Base-by-base conservation (phyloP, 2,888 invertebrate species). In the Panzeria rudis region DNA sequence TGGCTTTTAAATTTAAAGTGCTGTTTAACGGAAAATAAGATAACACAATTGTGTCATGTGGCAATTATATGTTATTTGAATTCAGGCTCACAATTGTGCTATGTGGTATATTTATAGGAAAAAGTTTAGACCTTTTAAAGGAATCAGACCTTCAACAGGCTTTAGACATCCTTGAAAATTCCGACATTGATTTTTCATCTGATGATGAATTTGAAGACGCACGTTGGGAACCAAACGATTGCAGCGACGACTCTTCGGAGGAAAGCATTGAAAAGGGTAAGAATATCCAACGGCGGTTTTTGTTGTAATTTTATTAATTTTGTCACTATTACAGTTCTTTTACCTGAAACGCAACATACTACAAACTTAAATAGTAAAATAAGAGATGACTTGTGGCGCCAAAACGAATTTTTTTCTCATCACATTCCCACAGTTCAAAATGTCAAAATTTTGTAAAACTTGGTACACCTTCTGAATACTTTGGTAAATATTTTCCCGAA, bases 201-300 rank as follows among this genome's bases (percentile, higher is more conserved):
- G 32, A 32, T 32, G 32, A 32, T 32, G 32, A 32, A 32, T 32
- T 32, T 6, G 32, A 32, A 32, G 3, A 32, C 32, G 6, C 6
- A 32, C 32, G 32, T 32, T 32, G 32, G 32, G 32, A 32, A 32
- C 32, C 32, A 32, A 32, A 32, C 32, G 32, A 32, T 32, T 35
- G 32, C 56, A 59, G 23, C 56, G 56, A 59, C 20, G 56, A 32
- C n/a, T 32, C 29, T 59, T 59, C 56, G n/a, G 56, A 59, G n/a
- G 56, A 32, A n/a, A 59, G 56, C 29, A 23, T 25, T 59, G 29
- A 15, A n/a, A 13, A 56, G 29, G 56, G 52, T 54, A 54, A 11
- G 11, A n/a, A 54, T 54, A 25, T 54, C 25, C 47, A 47, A 47
- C 47, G 47, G 47, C 8, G 50, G 23, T 54, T 54, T 54, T 23